A percentile compares a stretch with the other conserved stretches of the same genome.
Conservation (phyloP, 1,140 invertebrate species). For the Lasioglossum baleicum region DNA sequence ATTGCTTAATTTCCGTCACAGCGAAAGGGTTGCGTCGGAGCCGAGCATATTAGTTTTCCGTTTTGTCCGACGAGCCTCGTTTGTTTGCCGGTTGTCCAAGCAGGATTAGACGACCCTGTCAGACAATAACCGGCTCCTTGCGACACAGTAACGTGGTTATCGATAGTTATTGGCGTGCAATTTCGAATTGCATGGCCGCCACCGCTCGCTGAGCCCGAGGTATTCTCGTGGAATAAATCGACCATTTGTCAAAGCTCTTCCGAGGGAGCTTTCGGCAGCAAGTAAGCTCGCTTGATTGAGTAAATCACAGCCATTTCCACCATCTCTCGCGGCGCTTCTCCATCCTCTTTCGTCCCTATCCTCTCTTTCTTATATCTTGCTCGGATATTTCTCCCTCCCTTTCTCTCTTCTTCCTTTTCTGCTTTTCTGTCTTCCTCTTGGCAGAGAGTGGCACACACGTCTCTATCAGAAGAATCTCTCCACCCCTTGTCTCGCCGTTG, state of each 20-base stretch:
- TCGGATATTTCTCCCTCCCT: too few species aligned
- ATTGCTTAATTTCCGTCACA: conserved; percentile 42
- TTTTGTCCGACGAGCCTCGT: neutral
- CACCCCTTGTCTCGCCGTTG: neutral
- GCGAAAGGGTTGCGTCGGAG: conserved; percentile 14
- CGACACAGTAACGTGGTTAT: conserved; percentile 43
- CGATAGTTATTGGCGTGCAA: conserved; percentile 48
- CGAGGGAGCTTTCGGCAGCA: conserved; percentile 21
- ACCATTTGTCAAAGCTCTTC: conserved; percentile 47
- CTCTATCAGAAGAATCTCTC: neutral
- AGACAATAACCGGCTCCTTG: conserved; percentile 2
- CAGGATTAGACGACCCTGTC: neutral
- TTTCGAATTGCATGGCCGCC: conserved; percentile 17
- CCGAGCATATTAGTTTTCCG: neutral
- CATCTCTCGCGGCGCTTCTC: neutral
- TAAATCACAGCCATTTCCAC: conserved; percentile 43
- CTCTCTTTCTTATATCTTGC: too few species aligned
- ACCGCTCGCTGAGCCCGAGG: neutral
- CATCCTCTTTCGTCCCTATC: too few species aligned
- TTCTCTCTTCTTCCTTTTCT: neutral
- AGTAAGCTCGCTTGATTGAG: conserved; percentile 50
- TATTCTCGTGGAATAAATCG: conserved; percentile 42
- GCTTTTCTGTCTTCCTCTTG: neutral
- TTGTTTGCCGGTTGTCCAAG: conserved; percentile 20
- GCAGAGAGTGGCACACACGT: neutral